phyloP scores from a whole-genome alignment of 2,797 vertebrate genomes.

The Protonibea diacanthus region DNA sequence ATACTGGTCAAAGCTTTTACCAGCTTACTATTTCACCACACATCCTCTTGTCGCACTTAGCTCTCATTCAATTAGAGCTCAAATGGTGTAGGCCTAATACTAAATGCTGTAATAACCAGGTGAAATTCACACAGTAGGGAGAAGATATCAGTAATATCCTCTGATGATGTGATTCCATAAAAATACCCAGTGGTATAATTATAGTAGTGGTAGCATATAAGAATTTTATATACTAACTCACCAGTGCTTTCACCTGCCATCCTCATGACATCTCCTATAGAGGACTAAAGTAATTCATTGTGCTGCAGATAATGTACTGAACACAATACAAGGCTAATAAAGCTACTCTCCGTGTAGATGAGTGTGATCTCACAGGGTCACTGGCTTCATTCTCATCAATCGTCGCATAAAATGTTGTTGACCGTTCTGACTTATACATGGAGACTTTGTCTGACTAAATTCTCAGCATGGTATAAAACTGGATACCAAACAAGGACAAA shows the following conservation, averaged over 20 bases:
- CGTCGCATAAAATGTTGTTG: background rate
- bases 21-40: conserved; percentile 41
- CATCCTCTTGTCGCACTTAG: conserved; percentile 42
- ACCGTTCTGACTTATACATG: background rate
- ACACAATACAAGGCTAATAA: conserved; percentile 9
- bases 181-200: conserved; percentile 27
- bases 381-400: conserved; percentile 14
- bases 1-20: conserved; percentile 45
- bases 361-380: conserved; percentile 5
- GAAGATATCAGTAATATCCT: conserved; percentile 22
- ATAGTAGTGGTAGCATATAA: background rate
- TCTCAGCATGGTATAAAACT: background rate
- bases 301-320: conserved; percentile 10
- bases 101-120: conserved; percentile 33
- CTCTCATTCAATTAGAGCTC: conserved; percentile 52
- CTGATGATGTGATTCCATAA: conserved; percentile 24
- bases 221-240: conserved; percentile 21
- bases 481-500: background rate
- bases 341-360: background rate
- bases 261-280: conserved; percentile 12
- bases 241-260: background rate
- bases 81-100: conserved; percentile 37
- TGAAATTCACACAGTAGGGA: conserved; percentile 26
- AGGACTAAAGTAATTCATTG: background rate
- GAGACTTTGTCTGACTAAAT: background rate